Evolutionary conservation across 1,140 invertebrate species (phyloP).

Genomic region (Solenopsis invicta): DNA sequence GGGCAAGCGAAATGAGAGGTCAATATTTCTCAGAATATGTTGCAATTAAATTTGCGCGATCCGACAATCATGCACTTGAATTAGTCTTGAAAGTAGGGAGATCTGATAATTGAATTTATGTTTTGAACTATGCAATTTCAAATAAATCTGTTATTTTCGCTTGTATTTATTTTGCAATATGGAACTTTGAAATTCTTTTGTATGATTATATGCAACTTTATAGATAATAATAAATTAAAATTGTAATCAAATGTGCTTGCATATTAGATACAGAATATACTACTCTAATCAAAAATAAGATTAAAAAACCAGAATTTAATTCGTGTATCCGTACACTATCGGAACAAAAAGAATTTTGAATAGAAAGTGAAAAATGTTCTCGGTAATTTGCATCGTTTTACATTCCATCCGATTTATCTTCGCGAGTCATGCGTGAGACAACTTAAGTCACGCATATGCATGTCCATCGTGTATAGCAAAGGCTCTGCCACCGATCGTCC

Average conservation of each 20-base stretch:
- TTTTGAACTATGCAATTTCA: not conserved
- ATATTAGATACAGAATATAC: not conserved
- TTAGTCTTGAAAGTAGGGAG: not conserved
- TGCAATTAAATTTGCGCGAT: not conserved
- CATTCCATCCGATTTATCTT: slow-evolving; percentile 27
- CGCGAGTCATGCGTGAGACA: not conserved
- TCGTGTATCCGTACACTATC: not conserved
- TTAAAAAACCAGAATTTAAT: not conserved
- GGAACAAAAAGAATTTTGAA: not conserved
- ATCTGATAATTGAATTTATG: not conserved
- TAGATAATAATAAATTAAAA: not conserved
- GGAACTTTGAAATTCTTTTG: not conserved
- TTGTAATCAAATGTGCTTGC: not conserved
- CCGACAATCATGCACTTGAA: not conserved
- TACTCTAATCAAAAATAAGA: not conserved
- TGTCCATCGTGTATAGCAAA: slow-evolving; percentile 16
- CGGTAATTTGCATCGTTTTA: slow-evolving; percentile 27
- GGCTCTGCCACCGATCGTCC: slow-evolving; percentile 5
- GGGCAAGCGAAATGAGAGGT: not conserved
- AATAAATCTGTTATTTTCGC: not conserved
- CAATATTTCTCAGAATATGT: not conserved
- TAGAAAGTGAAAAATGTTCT: slow-evolving; percentile 16
- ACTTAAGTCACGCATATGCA: slow-evolving; percentile 48
- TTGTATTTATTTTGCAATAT: not conserved
- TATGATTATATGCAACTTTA: not conserved